Percentiles rank a stretch among this genome's conserved stretches.
Evolutionary conservation across 2,113 vertebrate genomes (phyloP).

Genomic region (Grus americana): DNA sequence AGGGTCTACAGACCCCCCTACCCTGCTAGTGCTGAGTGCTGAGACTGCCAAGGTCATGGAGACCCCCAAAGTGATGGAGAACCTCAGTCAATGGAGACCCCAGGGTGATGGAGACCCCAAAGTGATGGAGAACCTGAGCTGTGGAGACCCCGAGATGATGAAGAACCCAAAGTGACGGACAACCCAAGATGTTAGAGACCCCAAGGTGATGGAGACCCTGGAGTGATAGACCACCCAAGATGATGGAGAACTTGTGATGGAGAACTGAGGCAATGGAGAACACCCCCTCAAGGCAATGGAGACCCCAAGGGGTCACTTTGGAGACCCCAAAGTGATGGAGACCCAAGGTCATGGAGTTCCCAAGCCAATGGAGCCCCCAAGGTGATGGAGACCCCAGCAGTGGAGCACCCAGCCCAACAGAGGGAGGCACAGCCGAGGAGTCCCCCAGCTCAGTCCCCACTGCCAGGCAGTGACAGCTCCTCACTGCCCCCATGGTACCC

Average conservation of each 20-base stretch:
- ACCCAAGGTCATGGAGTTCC: background rate
- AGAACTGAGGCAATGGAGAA: background rate
- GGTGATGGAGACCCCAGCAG: background rate
- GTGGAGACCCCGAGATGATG: no score
- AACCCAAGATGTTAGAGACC: background rate
- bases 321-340: background rate
- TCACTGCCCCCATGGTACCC: rapidly evolving
- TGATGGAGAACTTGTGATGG: background rate
- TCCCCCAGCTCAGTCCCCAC: background rate
- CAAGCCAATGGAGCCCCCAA: background rate
- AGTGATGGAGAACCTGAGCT: background rate
- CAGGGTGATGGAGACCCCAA: background rate
- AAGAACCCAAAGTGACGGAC: background rate
- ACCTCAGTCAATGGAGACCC: no score
- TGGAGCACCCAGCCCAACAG: background rate
- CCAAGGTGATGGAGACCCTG: background rate
- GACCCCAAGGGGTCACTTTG: background rate
- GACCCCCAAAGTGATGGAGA: no score
- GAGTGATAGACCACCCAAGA: background rate
- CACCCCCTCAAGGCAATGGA: background rate
- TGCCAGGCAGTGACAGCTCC: background rate
- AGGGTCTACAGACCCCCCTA: background rate
- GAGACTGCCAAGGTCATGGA: background rate
- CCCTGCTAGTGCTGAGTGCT: background rate
- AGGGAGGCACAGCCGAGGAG: background rate